phyloP scores from a whole-genome alignment of 2,113 vertebrate genomes.

The Apteryx mantelli region DNA sequence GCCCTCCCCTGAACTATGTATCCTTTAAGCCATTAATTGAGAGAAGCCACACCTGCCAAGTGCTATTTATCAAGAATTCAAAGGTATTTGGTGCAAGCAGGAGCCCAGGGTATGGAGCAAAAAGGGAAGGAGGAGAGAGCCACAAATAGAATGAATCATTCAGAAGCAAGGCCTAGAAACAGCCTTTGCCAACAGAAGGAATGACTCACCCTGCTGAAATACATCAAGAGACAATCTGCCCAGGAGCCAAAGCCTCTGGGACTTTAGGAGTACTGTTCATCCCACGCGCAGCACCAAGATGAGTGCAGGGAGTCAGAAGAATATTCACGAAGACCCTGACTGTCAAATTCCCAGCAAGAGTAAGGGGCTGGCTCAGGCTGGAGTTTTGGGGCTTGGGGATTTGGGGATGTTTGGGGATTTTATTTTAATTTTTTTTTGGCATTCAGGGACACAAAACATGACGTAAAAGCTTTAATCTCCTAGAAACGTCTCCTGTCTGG shows the following conservation, averaged over 20 bases:
- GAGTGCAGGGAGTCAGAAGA: background rate
- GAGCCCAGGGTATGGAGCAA: fast-evolving
- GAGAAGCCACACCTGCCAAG: background rate
- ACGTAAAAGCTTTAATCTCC: background rate
- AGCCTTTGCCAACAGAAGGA: constrained; percentile 20
- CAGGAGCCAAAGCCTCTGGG: constrained; percentile 26
- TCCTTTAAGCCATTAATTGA: background rate
- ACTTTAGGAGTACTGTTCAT: constrained; percentile 19
- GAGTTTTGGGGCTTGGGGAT: background rate
- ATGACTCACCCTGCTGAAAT: background rate
- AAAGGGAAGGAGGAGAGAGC: background rate
- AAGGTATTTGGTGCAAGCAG: background rate
- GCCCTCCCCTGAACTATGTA: background rate
- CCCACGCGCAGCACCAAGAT: background rate
- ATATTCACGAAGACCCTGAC: background rate
- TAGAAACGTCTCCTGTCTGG: background rate
- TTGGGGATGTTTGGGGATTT: background rate
- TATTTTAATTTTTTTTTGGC: background rate
- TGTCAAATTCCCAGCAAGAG: background rate
- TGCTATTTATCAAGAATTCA: background rate
- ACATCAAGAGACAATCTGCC: background rate
- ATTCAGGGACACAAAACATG: background rate
- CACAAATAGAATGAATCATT: background rate
- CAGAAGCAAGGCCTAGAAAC: constrained; percentile 4
- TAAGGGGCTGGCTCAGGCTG: background rate